Percentiles rank a stretch among this genome's conserved stretches.
Evolutionary conservation across 2,797 vertebrate genomes (phyloP).

Genomic region (Alcedo quadribrachys): DNA sequence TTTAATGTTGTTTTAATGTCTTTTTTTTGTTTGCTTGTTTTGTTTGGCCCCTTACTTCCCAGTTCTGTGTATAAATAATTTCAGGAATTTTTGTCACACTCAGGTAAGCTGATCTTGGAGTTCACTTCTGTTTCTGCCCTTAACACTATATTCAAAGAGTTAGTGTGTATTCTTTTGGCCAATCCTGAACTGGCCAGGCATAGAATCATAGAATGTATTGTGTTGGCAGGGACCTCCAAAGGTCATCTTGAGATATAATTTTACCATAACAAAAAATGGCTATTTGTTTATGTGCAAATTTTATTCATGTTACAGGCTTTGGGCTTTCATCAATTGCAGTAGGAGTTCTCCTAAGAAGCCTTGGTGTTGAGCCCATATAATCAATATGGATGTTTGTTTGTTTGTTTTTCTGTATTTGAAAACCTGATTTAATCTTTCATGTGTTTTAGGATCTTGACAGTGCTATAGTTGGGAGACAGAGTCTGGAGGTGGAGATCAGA

Average conservation of each 20-base stretch:
- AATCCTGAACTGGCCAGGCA: background rate
- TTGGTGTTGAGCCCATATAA: background rate
- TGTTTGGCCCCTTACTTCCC: background rate
- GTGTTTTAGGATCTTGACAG: conserved; percentile 83
- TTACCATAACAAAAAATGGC: background rate
- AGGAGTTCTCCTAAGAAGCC: background rate
- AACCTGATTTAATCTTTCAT: background rate
- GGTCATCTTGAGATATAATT: no score
- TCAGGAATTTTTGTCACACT: background rate
- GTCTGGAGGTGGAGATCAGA: conserved; percentile 80
- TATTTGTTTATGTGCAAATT: background rate
- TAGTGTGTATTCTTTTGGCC: background rate
- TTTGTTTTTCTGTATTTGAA: background rate
- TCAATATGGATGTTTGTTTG: background rate
- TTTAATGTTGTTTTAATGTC: background rate
- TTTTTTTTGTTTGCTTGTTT: background rate
- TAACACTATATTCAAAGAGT: background rate
- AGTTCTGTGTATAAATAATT: background rate
- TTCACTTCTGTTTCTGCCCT: background rate
- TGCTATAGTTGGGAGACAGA: conserved; percentile 68
- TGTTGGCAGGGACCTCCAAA: no score
- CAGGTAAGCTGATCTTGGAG: background rate
- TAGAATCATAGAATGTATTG: no score
- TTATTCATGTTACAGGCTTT: background rate
- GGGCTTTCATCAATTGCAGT: background rate